Evolutionary conservation across 92 coral and sea anemone species (phyloP).

Genomic region (Parazoanthus atlanticus): DNA sequence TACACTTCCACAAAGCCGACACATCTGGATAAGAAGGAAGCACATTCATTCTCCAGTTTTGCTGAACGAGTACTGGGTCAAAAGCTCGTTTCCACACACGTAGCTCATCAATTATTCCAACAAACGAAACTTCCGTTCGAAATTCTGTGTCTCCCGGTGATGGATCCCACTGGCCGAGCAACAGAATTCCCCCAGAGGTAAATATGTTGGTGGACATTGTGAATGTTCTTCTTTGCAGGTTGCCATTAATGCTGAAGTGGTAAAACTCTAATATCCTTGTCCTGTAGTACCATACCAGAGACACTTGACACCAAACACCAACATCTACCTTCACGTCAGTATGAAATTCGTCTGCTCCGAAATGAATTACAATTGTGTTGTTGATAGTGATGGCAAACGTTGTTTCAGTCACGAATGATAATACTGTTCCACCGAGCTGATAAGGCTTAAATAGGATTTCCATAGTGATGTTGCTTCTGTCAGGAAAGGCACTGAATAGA

Average conservation of each 20-base stretch:
- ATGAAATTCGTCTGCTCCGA: slow-evolving; percentile 41
- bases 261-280: slow-evolving; percentile 50
- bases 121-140: slow-evolving; percentile 39
- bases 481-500: slow-evolving; percentile 38
- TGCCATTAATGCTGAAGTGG: slow-evolving; percentile 40
- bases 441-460: slow-evolving; percentile 65
- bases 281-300: slow-evolving; percentile 55
- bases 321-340: slow-evolving; percentile 41
- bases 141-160: slow-evolving; percentile 64
- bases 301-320: slow-evolving; percentile 61
- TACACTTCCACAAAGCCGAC: slow-evolving; percentile 67
- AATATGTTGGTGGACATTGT: slow-evolving; percentile 46
- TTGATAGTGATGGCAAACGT: slow-evolving; percentile 63
- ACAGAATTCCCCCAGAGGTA: slow-evolving; percentile 57
- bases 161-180: slow-evolving; percentile 73
- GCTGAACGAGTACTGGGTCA: slow-evolving; percentile 64
- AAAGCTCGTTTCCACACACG: slow-evolving; percentile 68
- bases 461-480: slow-evolving; percentile 53
- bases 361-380: slow-evolving; percentile 44
- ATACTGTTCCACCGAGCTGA: slow-evolving; percentile 52
- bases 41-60: slow-evolving; percentile 70
- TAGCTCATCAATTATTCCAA: slow-evolving; percentile 62
- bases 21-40: slow-evolving; percentile 52
- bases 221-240: slow-evolving; percentile 52
- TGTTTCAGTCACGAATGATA: slow-evolving; percentile 53